Conservation (phyloP, 2,888 invertebrate genomes). For the Nomada ferruginata region DNA sequence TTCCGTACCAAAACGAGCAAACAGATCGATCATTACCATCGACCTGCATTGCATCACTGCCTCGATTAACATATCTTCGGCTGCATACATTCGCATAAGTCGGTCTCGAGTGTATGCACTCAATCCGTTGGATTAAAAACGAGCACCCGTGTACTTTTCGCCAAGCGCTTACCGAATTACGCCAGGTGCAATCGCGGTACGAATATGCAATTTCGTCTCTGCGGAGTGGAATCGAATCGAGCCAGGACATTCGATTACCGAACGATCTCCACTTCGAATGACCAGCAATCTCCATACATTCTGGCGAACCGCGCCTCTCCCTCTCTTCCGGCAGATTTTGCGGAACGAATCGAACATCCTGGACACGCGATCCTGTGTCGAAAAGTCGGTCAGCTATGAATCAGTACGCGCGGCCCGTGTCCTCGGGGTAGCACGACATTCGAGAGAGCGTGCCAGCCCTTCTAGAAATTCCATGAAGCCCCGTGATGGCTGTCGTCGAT, state of each 20-base stretch:
- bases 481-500: not conserved
- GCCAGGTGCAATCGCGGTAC: slow-evolving; percentile 34
- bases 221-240: slow-evolving; percentile 23
- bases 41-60: not conserved
- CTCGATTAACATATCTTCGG: slow-evolving; percentile 22
- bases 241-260: slow-evolving; percentile 37
- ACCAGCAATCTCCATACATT: slow-evolving; percentile 48
- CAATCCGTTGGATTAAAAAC: slow-evolving; percentile 8
- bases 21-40: not conserved
- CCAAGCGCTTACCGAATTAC: slow-evolving; percentile 30
- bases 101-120: not conserved
- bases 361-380: slow-evolving; percentile 50
- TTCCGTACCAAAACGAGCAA: not conserved
- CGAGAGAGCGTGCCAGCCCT: slow-evolving; percentile 1
- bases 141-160: slow-evolving; percentile 21
- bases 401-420: slow-evolving; percentile 33
- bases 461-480: not conserved
- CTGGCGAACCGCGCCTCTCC: slow-evolving; percentile 32
- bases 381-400: slow-evolving; percentile 57
- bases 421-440: slow-evolving; percentile 5
- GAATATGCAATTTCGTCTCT: slow-evolving; percentile 41
- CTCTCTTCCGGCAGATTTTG: slow-evolving; percentile 45
- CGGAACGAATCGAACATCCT: slow-evolving; percentile 42
- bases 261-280: slow-evolving; percentile 31
- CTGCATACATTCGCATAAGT: not conserved